Evolutionary conservation across 1,140 invertebrate species (phyloP).

Genomic region (Drosophila malerkotliana): DNA sequence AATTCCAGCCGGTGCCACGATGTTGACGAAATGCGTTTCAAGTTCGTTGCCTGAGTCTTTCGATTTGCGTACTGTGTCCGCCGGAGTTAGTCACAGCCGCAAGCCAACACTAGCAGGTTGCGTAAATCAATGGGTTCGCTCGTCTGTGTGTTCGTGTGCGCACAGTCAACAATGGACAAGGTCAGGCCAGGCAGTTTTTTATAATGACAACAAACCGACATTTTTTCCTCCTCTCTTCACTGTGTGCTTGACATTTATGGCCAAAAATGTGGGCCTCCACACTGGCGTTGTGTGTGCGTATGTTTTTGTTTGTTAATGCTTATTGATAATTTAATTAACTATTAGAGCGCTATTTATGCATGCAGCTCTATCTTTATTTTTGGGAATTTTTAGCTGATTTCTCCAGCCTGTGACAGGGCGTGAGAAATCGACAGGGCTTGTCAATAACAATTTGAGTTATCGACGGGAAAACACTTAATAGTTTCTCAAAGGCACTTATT

Average conservation of each 20-base stretch:
- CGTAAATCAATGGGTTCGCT: slow-evolving; percentile 52
- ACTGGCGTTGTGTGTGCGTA: slow-evolving; percentile 27
- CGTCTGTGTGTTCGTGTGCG: slow-evolving; percentile 24
- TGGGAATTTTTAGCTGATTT: slow-evolving; percentile 15
- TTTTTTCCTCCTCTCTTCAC: slow-evolving; percentile 41
- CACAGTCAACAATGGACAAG: slow-evolving; percentile 79
- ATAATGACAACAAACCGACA: slow-evolving; percentile 74
- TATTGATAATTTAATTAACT: slow-evolving; percentile 79
- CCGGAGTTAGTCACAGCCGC: slow-evolving; percentile 66
- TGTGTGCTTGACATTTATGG: slow-evolving; percentile 70
- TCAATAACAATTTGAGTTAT: slow-evolving; percentile 18
- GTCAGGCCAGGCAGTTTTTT: slow-evolving; percentile 76
- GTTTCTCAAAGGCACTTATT: slow-evolving; percentile 9
- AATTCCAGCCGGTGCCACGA: slow-evolving; percentile 31
- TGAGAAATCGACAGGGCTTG: slow-evolving; percentile 23
- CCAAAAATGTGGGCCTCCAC: slow-evolving; percentile 51
- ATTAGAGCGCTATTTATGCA: slow-evolving; percentile 64
- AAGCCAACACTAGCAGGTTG: slow-evolving; percentile 42
- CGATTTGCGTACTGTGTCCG: slow-evolving; percentile 64
- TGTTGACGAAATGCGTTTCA: slow-evolving; percentile 75
- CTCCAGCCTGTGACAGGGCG: slow-evolving; percentile 11
- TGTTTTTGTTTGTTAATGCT: slow-evolving; percentile 32
- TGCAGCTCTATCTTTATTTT: slow-evolving; percentile 13
- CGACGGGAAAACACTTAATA: slow-evolving; percentile 8
- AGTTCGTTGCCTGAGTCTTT: slow-evolving; percentile 79